Percentiles rank a stretch among this genome's conserved stretches.
Conservation (phyloP, 2,888 invertebrate genomes). For the Hirtodrosophila duncani region DNA sequence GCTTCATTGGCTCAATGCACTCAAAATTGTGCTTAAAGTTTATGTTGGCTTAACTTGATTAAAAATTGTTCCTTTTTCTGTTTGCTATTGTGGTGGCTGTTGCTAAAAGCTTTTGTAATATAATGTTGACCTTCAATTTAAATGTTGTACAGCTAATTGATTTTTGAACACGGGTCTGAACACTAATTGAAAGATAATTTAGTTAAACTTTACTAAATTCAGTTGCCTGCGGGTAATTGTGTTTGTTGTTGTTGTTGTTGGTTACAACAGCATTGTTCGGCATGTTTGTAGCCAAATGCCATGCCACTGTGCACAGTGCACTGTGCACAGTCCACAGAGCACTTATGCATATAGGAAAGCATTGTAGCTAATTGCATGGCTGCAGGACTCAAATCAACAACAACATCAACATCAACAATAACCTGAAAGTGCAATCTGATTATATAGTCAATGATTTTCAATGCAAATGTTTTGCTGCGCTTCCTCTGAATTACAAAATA, state of each 20-base stretch:
- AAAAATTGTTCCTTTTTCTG: no score
- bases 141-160: conserved; percentile 11
- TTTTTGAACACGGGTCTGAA: neutral
- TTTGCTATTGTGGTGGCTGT: neutral
- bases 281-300: no score
- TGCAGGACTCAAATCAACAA: conserved; percentile 23
- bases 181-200: conserved; percentile 47
- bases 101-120: conserved; percentile 13
- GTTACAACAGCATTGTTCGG: no score
- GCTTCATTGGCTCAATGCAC: no score
- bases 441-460: conserved; percentile 16
- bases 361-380: conserved; percentile 46
- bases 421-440: conserved; percentile 25
- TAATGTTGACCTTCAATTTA: conserved; percentile 27
- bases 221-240: conserved; percentile 11
- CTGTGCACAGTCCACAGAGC: conserved; percentile 31
- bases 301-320: no score
- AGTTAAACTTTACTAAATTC: conserved; percentile 29
- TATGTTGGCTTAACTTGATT: conserved; percentile 8
- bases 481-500: neutral
- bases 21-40: conserved; percentile 14
- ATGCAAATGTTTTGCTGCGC: conserved; percentile 1
- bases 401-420: no score
- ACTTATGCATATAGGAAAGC: conserved; percentile 40
- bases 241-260: conserved; percentile 17